phyloP scores from a whole-genome alignment of 2,113 vertebrate genomes.

The Aplodontia rufa region DNA sequence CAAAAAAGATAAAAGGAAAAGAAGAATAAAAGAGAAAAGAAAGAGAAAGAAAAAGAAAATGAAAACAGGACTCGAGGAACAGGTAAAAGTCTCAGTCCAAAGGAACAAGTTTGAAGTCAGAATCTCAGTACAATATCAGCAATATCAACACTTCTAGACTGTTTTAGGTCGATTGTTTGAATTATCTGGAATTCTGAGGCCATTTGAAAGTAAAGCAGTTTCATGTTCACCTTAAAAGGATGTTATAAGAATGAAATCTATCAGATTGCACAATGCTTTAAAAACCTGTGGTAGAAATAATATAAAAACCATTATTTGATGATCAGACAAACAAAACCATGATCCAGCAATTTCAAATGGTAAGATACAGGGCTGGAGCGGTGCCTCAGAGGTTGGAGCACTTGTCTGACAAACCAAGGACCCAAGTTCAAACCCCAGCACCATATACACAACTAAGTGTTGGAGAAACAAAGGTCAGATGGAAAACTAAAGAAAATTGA shows the following conservation, averaged over 20 bases:
- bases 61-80: neutral
- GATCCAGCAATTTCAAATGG: neutral
- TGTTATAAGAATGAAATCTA: slow-evolving; percentile 4
- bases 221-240: neutral
- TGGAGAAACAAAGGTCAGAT: no score
- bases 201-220: neutral
- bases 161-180: neutral
- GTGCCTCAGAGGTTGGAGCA: no score
- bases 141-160: neutral
- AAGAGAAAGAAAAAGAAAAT: no score
- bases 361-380: no score
- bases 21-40: no score
- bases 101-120: neutral
- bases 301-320: slow-evolving; percentile 4
- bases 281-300: neutral
- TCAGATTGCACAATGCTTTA: neutral
- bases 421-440: no score
- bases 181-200: neutral
- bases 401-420: no score
- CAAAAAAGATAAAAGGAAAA: no score
- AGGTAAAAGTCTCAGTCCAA: neutral
- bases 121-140: neutral
- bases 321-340: neutral
- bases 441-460: no score
- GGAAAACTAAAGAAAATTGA: no score